Conservation (phyloP, 2,113 vertebrate species). For the Periophthalmus modestus region DNA sequence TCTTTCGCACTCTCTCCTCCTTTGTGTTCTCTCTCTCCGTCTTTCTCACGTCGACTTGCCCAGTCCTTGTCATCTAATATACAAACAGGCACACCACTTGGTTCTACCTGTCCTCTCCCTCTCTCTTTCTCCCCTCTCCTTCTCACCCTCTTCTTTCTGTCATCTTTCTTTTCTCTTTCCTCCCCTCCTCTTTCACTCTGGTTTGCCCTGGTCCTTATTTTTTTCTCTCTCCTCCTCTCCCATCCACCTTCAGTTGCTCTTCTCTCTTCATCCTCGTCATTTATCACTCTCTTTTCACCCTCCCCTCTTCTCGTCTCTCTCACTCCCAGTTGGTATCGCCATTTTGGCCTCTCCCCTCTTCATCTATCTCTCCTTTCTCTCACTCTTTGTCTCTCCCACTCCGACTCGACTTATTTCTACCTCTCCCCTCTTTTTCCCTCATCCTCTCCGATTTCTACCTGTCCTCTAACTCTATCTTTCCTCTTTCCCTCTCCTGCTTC, state of each 20-base stretch:
- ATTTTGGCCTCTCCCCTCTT: too few relatives aligned
- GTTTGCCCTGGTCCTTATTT: slow-evolving; percentile 7
- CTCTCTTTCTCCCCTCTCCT: slow-evolving; percentile 8
- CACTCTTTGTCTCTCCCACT: background rate
- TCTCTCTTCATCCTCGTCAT: background rate
- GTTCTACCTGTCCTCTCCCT: background rate
- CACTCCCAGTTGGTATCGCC: too few relatives aligned
- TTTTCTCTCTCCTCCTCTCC: background rate
- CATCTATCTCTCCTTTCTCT: slow-evolving; percentile 29
- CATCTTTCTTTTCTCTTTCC: background rate
- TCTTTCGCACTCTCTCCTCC: slow-evolving; percentile 5
- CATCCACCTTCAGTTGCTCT: too few relatives aligned
- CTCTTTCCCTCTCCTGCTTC: slow-evolving; percentile 27
- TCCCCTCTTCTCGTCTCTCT: slow-evolving; percentile 30
- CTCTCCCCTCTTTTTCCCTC: too few relatives aligned
- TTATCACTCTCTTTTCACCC: slow-evolving; percentile 8
- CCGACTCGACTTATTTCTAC: too few relatives aligned
- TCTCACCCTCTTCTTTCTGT: slow-evolving; percentile 13
- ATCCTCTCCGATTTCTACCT: too few relatives aligned
- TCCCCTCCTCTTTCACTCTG: slow-evolving; percentile 8
- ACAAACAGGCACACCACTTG: too few relatives aligned
- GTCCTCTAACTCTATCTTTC: slow-evolving; percentile 27
- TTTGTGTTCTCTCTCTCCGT: background rate
- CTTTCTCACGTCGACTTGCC: too few relatives aligned
- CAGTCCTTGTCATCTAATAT: too few relatives aligned